Evolutionary conservation across 1,140 invertebrate genomes (phyloP), one percentile per base, ranked within the genome.

Genomic region (Psilanteris sp.): DNA sequence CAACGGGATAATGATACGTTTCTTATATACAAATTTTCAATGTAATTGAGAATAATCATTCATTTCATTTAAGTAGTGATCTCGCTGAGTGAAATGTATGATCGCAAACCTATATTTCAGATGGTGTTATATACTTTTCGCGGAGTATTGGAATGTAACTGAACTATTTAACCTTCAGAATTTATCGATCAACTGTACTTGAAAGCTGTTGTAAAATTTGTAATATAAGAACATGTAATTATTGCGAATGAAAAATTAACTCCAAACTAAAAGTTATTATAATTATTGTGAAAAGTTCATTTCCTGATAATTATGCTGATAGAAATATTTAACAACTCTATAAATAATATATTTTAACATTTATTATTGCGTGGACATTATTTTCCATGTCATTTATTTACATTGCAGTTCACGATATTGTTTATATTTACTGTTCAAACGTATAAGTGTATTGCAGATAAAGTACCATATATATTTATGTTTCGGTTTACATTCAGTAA

Each of bases 1-100:
- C 18, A 22, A 37, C 39, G 29, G 22, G 9, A 16, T 55, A 55
- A 55, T 55, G 50, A 41, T 55, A 55, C 36, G 36, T 57, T 57
- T 16, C 15, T 22, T 43, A 32, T 55, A 10, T 20, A 11, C 36
- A 14, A 43, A 57, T 57, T 57, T 16, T 26, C 27, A 14, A 10
- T 37, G 15, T 43, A 20, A 6, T 11, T 32, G 27, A 41, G 26
- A 43, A 32, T 41, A 43, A 57, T 43, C 36, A 10, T 43, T 43
- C 52, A 32, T 27, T 39, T 22, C 36, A 22, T 27, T 57, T 43
- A 27, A 16, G 9, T 9, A 39, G 24, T 41, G 20, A 26, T 24
- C 34, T 39, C n/a, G 24, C 22, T 31, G n/a, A 32, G 24, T 55
- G 34, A 41, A 43, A 55, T 55, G 10, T 24, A 27, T 27, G 32